Conservation (phyloP, 2,888 invertebrate genomes). For the Calliphora vomitoria region DNA sequence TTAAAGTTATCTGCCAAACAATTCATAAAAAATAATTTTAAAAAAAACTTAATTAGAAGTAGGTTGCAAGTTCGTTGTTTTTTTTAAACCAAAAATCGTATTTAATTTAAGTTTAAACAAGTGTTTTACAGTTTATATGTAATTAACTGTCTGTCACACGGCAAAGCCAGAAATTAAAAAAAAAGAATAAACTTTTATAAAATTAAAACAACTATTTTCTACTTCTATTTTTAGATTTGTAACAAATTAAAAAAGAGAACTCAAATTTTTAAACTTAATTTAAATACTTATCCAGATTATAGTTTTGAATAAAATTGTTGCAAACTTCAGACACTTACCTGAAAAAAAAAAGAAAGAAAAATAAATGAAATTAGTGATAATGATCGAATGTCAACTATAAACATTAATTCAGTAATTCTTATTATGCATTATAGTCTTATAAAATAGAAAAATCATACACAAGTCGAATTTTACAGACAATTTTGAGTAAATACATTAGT, state of each 20-base stretch:
- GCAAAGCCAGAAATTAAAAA: no score
- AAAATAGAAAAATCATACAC: not conserved
- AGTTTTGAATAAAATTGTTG: conserved; percentile 4
- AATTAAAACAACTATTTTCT: no score
- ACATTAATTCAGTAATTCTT: not conserved
- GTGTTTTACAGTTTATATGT: no score
- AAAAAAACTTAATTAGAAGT: not conserved
- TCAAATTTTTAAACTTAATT: not conserved
- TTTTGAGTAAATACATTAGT: no score
- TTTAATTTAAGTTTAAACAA: not conserved
- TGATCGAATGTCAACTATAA: not conserved
- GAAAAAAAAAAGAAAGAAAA: conserved; percentile 38
- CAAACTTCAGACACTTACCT: conserved; percentile 49
- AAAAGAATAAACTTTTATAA: no score
- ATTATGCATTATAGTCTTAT: conserved; percentile 4
- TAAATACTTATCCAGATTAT: conserved; percentile 2
- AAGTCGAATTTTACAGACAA: no score
- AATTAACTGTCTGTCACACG: no score
- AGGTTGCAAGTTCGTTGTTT: no score
- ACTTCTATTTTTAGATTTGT: no score
- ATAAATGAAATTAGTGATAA: conserved; percentile 39
- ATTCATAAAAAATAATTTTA: not conserved
- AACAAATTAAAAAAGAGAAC: no score
- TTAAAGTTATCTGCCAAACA: not conserved
- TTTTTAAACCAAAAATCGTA: not conserved